These are phyloP conservation scores for Xanthostigma xanthostigma DNA, from an alignment of 2,888 invertebrate species.

Conservation along the genomic window DNA sequence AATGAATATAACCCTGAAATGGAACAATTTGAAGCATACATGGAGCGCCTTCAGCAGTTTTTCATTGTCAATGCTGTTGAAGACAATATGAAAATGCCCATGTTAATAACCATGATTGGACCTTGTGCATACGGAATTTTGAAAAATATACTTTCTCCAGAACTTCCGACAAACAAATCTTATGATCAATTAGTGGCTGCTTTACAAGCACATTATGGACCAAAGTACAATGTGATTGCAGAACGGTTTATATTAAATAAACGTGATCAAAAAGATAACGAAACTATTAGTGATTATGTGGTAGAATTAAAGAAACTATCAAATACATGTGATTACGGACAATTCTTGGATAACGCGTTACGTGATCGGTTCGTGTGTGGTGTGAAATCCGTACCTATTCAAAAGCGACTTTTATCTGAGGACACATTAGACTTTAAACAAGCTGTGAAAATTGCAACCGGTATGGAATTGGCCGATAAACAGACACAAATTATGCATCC, in stretches of 20 bases:
- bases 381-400: slow-evolving; percentile 10
- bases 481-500: slow-evolving; percentile 3
- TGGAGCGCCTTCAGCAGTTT: slow-evolving; percentile 15
- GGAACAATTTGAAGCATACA: slow-evolving; percentile 11
- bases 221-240: slow-evolving; percentile 14
- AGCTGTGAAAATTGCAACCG: slow-evolving; percentile 8
- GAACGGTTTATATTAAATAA: slow-evolving; percentile 17
- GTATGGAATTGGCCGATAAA: slow-evolving; percentile 8
- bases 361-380: slow-evolving; percentile 16
- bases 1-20: no score
- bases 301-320: slow-evolving; percentile 14
- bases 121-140: slow-evolving; percentile 13
- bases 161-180: slow-evolving; percentile 8
- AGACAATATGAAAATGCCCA: slow-evolving; percentile 11
- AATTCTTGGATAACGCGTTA: slow-evolving; percentile 14
- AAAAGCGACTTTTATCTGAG: slow-evolving; percentile 12
- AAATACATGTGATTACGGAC: slow-evolving; percentile 14
- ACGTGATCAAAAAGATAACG: slow-evolving; percentile 12
- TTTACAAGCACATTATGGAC: slow-evolving; percentile 11
- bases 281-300: slow-evolving; percentile 11
- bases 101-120: slow-evolving; percentile 15
- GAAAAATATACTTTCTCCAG: slow-evolving; percentile 12
- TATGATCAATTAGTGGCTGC: slow-evolving; percentile 11
- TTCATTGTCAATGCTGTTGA: slow-evolving; percentile 13
- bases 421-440: slow-evolving; percentile 9